Percentiles rank a stretch among this genome's conserved stretches.
phyloP scores from a whole-genome alignment of 2,113 vertebrate genomes.

The Pterocles gutturalis region DNA sequence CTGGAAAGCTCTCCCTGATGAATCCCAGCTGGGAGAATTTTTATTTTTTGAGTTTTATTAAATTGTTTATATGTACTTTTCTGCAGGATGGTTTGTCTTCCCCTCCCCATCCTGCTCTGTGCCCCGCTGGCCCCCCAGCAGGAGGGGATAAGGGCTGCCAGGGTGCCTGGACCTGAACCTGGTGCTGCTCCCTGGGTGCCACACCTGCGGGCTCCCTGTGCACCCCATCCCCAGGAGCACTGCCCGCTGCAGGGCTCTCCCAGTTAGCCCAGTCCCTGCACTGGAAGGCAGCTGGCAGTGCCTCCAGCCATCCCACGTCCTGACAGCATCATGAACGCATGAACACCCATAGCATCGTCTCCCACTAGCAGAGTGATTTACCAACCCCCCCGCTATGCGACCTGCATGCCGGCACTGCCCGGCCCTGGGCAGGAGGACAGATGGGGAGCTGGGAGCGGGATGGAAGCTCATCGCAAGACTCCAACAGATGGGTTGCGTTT shows the following conservation, averaged over 20 bases:
- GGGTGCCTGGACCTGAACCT: neutral
- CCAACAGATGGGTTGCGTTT: neutral
- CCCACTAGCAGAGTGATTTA: neutral
- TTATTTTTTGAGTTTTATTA: neutral
- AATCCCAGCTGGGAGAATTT: conserved; percentile 32
- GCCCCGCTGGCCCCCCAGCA: neutral
- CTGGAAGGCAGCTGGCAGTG: neutral
- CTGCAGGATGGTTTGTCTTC: neutral
- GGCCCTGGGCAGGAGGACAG: neutral
- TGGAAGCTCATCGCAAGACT: neutral
- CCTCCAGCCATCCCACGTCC: neutral
- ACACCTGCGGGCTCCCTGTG: neutral
- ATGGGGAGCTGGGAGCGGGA: neutral
- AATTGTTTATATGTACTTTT: neutral
- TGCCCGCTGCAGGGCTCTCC: neutral
- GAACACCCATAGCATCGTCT: neutral
- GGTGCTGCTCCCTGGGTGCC: neutral
- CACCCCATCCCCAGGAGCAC: neutral
- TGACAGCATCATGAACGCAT: neutral
- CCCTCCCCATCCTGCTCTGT: neutral
- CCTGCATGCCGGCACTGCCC: neutral
- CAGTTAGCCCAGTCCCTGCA: neutral
- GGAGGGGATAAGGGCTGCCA: neutral
- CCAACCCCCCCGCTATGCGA: rapidly evolving
- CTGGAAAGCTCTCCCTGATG: conserved; percentile 25